Percentiles rank a stretch among this genome's conserved stretches.
These are phyloP conservation scores for Cololabis saira DNA, from an alignment of 2,113 vertebrate species.

Conservation along the genomic window DNA sequence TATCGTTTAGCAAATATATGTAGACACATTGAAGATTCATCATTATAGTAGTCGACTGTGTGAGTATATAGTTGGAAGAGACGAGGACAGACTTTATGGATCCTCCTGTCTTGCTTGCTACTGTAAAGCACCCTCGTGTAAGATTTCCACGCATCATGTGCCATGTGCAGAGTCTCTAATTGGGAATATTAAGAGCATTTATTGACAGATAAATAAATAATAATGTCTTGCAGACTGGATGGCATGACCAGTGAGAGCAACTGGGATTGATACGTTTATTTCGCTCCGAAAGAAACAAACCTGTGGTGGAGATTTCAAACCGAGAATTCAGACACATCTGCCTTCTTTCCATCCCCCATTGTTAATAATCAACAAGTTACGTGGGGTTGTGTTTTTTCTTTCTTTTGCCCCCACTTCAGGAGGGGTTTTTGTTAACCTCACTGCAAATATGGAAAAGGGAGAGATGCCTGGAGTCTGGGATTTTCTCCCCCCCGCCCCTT, in stretches of 20 bases:
- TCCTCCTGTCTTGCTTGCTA: constrained; percentile 3
- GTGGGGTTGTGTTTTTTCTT: constrained; percentile 67
- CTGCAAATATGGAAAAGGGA: constrained; percentile 80
- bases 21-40: neutral
- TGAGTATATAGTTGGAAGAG: neutral
- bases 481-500: constrained; percentile 15
- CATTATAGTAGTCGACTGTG: neutral
- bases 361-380: constrained; percentile 85
- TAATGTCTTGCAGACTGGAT: constrained; percentile 29
- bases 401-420: constrained; percentile 74
- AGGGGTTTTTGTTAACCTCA: constrained; percentile 82
- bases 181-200: constrained; percentile 58
- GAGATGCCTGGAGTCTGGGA: constrained; percentile 78
- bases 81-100: neutral
- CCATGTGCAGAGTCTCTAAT: constrained; percentile 33
- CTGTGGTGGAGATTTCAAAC: constrained; percentile 59
- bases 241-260: constrained; percentile 58
- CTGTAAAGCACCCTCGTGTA: constrained; percentile 1
- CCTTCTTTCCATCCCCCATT: constrained; percentile 66
- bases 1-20: too few species aligned
- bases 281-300: constrained; percentile 69
- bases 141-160: constrained; percentile 24
- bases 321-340: constrained; percentile 77
- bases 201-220: constrained; percentile 54
- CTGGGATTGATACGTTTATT: constrained; percentile 69